Conservation (phyloP, 2,888 invertebrate genomes). For the Noctua comes region DNA sequence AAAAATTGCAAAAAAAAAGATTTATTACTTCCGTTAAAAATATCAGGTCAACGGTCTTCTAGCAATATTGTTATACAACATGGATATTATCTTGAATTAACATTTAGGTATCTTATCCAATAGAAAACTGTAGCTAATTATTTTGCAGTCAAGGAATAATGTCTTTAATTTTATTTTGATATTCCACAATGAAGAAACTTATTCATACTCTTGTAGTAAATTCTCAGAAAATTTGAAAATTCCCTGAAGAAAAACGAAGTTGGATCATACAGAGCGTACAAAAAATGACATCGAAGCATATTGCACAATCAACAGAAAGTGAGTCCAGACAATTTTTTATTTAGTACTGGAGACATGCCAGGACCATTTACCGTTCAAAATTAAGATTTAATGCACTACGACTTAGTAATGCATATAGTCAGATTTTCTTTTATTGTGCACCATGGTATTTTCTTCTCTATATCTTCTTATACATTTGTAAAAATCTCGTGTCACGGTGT, state of each 20-base stretch:
- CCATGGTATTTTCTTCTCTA: neutral
- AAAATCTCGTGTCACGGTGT: too few relatives aligned
- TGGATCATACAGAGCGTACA: conserved; percentile 19
- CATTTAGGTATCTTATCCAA: neutral
- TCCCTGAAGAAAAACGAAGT: conserved; percentile 12
- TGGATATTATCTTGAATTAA: neutral
- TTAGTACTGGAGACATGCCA: conserved; percentile 58
- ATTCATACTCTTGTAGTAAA: conserved; percentile 28
- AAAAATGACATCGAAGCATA: conserved; percentile 30
- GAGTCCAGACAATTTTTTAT: conserved; percentile 61
- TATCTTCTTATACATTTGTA: neutral
- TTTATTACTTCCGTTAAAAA: conserved; percentile 33
- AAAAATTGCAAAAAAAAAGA: conserved; percentile 26
- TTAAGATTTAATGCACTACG: conserved; percentile 49
- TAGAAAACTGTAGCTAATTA: neutral
- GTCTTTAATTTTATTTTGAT: neutral
- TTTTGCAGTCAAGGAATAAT: neutral
- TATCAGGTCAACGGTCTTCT: conserved; percentile 31
- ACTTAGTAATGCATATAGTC: conserved; percentile 45
- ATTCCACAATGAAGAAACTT: neutral
- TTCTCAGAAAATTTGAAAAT: conserved; percentile 19
- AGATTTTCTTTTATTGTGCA: neutral
- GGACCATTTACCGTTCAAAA: conserved; percentile 51
- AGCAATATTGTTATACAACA: conserved; percentile 22
- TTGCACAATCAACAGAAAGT: conserved; percentile 27